Evolutionary conservation across 2,113 vertebrate species (phyloP).

Genomic region (Tenebrosternarchus preto): DNA sequence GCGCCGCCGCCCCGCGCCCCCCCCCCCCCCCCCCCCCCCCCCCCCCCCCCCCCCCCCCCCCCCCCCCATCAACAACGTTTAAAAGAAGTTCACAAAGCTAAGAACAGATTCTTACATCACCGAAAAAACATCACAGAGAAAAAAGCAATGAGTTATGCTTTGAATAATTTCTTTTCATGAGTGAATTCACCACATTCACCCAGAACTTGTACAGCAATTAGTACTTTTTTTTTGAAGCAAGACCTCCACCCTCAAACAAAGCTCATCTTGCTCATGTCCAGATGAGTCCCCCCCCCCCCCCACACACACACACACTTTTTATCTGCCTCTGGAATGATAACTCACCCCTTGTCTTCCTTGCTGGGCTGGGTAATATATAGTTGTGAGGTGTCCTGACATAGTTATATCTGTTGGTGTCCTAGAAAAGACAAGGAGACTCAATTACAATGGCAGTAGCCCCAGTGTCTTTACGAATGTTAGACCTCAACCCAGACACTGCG

Average conservation of each 20-base stretch:
- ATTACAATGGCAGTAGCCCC: conserved; percentile 74
- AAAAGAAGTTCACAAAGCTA: conserved; percentile 29
- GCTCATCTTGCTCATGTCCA: conserved; percentile 48
- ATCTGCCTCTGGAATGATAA: conserved; percentile 80
- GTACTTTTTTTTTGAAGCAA: conserved; percentile 31
- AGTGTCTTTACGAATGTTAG: conserved; percentile 78
- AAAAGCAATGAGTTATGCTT: background rate
- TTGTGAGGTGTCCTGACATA: conserved; percentile 83
- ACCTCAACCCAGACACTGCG: conserved; percentile 72
- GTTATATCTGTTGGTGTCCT: conserved; percentile 84
- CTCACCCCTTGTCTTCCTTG: conserved; percentile 84
- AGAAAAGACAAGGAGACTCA: conserved; percentile 88
- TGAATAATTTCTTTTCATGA: background rate
- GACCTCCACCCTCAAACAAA: background rate
- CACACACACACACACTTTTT: conserved; percentile 43
- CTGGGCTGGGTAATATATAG: conserved; percentile 86
- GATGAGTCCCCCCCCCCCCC: conserved; percentile 54
- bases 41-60: too few relatives aligned
- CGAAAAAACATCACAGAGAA: background rate
- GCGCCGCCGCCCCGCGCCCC: too few relatives aligned
- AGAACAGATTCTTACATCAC: background rate
- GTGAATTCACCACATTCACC: conserved; percentile 15
- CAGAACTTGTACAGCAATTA: conserved; percentile 14
- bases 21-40: too few relatives aligned
- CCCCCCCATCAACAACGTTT: background rate